Percentiles rank a stretch among this genome's conserved stretches.
Evolutionary conservation across 2,888 invertebrate genomes (phyloP).

Genomic region (Rutpela maculata): DNA sequence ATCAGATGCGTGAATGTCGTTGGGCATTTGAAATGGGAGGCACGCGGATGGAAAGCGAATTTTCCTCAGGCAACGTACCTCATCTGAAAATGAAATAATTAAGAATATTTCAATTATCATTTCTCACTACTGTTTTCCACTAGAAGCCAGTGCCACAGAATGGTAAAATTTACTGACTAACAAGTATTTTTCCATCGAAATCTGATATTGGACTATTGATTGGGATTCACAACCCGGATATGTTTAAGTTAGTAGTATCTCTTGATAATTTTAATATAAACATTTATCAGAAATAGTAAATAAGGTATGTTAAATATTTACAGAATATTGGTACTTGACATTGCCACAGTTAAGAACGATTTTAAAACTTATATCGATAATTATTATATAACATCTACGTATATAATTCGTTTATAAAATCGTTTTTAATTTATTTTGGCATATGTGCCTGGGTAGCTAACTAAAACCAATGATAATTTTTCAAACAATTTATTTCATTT

Average conservation of each 20-base stretch:
- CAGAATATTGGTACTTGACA: constrained; percentile 5
- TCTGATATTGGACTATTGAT: background rate
- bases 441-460: background rate
- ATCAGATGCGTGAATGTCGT: constrained; percentile 84
- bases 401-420: no score
- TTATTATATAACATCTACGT: no score
- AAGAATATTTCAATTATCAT: background rate
- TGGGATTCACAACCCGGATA: background rate
- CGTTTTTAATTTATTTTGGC: no score
- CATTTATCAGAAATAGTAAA: constrained; percentile 20
- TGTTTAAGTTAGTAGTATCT: constrained; percentile 16
- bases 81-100: constrained; percentile 71
- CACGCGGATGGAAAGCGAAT: constrained; percentile 82
- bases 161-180: constrained; percentile 14
- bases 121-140: background rate
- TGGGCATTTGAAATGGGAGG: constrained; percentile 85
- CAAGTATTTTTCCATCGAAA: background rate
- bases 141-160: constrained; percentile 29
- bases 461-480: constrained; percentile 5
- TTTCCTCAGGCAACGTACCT: constrained; percentile 74
- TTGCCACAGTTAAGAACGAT: background rate
- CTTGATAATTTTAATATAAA: constrained; percentile 19
- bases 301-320: constrained; percentile 26
- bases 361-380: no score
- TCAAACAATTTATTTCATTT: constrained; percentile 10